Evolutionary conservation across 2,113 vertebrate genomes (phyloP).

Genomic region (Buteo buteo): DNA sequence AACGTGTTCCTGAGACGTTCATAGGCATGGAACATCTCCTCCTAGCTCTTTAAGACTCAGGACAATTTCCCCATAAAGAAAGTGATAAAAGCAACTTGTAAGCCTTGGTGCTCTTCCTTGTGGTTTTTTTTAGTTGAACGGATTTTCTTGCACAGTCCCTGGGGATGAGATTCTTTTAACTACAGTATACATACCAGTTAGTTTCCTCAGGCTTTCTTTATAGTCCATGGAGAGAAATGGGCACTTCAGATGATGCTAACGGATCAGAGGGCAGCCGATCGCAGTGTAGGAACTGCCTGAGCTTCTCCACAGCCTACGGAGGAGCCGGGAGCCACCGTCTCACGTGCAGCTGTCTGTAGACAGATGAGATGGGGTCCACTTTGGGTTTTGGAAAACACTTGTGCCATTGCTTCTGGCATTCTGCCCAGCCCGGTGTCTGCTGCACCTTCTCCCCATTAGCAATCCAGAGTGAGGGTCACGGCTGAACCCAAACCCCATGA

Average conservation of each 20-base stretch:
- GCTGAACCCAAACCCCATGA: neutral
- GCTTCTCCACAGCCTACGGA: neutral
- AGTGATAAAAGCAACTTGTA: neutral
- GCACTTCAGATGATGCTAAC: neutral
- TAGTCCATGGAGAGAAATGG: neutral
- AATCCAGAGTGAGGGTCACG: neutral
- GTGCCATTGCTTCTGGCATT: neutral
- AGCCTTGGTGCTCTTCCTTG: neutral
- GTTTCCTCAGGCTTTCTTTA: neutral
- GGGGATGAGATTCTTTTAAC: neutral
- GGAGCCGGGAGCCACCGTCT: accelerated
- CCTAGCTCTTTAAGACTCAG: neutral
- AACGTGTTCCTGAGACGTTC: neutral
- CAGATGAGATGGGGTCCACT: neutral
- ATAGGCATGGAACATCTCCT: neutral
- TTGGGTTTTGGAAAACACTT: neutral
- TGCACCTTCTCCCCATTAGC: neutral
- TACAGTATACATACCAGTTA: neutral
- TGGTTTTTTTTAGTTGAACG: neutral
- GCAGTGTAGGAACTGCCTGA: neutral
- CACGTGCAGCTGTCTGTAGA: neutral
- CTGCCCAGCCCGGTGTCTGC: neutral
- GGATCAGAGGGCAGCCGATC: accelerated
- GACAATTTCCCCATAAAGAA: neutral
- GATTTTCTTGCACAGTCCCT: neutral